Evolutionary conservation across 2,113 vertebrate species (phyloP).

Genomic region (Austrofundulus limnaeus): DNA sequence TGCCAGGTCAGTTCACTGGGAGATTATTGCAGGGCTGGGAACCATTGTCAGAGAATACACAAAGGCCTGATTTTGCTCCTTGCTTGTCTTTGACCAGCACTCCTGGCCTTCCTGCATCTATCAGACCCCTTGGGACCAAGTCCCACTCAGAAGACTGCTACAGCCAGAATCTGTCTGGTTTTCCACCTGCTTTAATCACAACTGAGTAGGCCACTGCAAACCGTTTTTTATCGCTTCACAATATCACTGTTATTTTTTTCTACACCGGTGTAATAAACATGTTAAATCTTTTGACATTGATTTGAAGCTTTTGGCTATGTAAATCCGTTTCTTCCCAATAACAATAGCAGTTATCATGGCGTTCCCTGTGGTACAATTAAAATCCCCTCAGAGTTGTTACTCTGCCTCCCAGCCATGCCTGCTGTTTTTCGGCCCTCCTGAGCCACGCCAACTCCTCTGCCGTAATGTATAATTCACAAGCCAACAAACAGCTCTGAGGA

Average conservation of each 20-base stretch:
- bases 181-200: slow-evolving; percentile 39
- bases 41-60: slow-evolving; percentile 51
- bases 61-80: slow-evolving; percentile 60
- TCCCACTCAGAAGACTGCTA: slow-evolving; percentile 40
- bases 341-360: slow-evolving; percentile 73
- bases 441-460: slow-evolving; percentile 76
- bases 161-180: slow-evolving; percentile 39
- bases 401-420: slow-evolving; percentile 79
- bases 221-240: too few relatives aligned
- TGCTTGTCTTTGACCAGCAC: slow-evolving; percentile 63
- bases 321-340: slow-evolving; percentile 75
- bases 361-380: slow-evolving; percentile 80
- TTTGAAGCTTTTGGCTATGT: slow-evolving; percentile 54
- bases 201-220: slow-evolving; percentile 17
- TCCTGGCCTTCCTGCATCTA: slow-evolving; percentile 53
- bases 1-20: slow-evolving; percentile 60
- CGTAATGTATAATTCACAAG: slow-evolving; percentile 80
- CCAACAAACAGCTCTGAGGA: slow-evolving; percentile 65
- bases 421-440: slow-evolving; percentile 76
- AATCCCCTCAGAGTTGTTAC: slow-evolving; percentile 77
- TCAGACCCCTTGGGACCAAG: slow-evolving; percentile 43
- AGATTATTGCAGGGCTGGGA: slow-evolving; percentile 71
- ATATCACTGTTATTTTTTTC: too few relatives aligned
- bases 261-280: slow-evolving; percentile 6
- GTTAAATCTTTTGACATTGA: slow-evolving; percentile 11